Evolutionary conservation across 1,140 invertebrate genomes (phyloP).

Genomic region (Contarinia nasturtii): DNA sequence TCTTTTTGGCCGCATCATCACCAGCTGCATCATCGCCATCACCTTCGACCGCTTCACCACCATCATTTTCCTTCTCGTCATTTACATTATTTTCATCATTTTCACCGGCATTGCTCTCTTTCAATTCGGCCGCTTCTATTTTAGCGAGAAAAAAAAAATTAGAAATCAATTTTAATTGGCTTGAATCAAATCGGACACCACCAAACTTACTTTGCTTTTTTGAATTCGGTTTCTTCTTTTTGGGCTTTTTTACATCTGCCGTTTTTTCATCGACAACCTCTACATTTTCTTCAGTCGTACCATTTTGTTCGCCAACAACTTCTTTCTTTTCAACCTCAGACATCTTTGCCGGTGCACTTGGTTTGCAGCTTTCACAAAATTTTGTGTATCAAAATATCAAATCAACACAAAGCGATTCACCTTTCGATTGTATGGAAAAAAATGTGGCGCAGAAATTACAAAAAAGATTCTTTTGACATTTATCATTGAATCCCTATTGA

Average conservation of each 20-base stretch:
- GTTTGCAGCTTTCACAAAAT: no score
- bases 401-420: no score
- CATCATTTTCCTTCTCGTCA: constrained; percentile 15
- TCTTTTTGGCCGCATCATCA: constrained; percentile 31
- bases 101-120: constrained; percentile 3
- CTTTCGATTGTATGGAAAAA: no score
- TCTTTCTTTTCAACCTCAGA: background rate
- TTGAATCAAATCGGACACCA: background rate
- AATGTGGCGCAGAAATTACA: no score
- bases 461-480: no score
- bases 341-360: background rate
- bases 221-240: background rate
- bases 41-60: constrained; percentile 12
- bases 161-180: background rate
- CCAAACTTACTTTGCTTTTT: background rate
- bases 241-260: background rate
- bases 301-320: background rate
- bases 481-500: no score
- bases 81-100: constrained; percentile 7
- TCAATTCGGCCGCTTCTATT: background rate
- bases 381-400: no score
- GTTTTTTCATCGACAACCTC: constrained; percentile 8
- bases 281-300: constrained; percentile 1
- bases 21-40: constrained; percentile 18
- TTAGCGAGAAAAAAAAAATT: background rate